A percentile compares a stretch with the other conserved stretches of the same genome.
Conservation (phyloP, 2,797 vertebrate species). For the Presbytis comata region DNA sequence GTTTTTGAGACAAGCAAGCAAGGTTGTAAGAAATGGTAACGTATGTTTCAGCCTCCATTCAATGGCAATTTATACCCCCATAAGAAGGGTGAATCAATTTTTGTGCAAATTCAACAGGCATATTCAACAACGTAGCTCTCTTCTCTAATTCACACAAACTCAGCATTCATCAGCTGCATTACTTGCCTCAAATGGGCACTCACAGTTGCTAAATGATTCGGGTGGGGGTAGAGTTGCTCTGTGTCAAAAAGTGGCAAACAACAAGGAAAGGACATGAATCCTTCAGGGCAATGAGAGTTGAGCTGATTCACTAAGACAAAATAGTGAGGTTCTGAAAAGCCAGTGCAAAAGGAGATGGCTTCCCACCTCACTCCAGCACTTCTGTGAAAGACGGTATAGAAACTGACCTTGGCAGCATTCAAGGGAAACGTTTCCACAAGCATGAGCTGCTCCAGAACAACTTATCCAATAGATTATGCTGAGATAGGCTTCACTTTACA, state of each 20-base stretch:
- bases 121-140: constrained; percentile 82
- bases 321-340: constrained; percentile 43
- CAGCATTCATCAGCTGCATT: constrained; percentile 84
- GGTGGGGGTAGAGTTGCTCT: constrained; percentile 76
- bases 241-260: constrained; percentile 84
- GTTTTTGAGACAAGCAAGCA: constrained; percentile 77
- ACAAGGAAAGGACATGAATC: constrained; percentile 78
- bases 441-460: background rate
- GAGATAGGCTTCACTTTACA: background rate
- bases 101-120: constrained; percentile 83
- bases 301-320: constrained; percentile 78
- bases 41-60: constrained; percentile 81
- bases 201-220: constrained; percentile 79
- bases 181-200: constrained; percentile 77
- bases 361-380: background rate
- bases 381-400: constrained; percentile 4
- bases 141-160: constrained; percentile 85
- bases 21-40: constrained; percentile 82
- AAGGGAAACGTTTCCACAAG: background rate
- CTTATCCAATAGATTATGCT: background rate
- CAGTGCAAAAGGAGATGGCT: constrained; percentile 53
- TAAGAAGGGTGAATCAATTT: constrained; percentile 81
- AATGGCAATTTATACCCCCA: constrained; percentile 64
- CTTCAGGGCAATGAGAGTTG: constrained; percentile 77
- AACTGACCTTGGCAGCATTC: constrained; percentile 26